A percentile compares a stretch with the other conserved stretches of the same genome.
Conservation (phyloP, 2,797 vertebrate species). For the Amniataba percoides region DNA sequence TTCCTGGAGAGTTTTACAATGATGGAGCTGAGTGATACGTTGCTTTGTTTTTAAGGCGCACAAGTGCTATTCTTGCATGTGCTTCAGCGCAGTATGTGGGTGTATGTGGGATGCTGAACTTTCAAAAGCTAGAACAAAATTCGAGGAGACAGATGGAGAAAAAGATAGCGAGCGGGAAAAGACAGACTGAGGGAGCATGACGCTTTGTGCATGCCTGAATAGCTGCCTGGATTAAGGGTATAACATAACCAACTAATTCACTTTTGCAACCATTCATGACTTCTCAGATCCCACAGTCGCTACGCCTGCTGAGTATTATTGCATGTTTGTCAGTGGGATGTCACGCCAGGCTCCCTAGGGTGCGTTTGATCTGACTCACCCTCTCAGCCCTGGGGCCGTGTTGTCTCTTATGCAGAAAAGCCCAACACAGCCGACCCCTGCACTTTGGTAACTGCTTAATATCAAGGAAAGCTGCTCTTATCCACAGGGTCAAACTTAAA, state of each 20-base stretch:
- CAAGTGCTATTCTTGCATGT: constrained; percentile 12
- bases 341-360: constrained; percentile 58
- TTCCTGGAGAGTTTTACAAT: constrained; percentile 37
- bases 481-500: constrained; percentile 39
- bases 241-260: constrained; percentile 58
- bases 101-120: constrained; percentile 11
- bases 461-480: constrained; percentile 38
- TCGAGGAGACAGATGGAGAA: constrained; percentile 35
- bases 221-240: constrained; percentile 50
- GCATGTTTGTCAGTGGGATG: constrained; percentile 68
- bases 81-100: background rate
- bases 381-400: constrained; percentile 48
- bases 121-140: constrained; percentile 23
- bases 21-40: constrained; percentile 4
- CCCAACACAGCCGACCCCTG: constrained; percentile 20
- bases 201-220: constrained; percentile 13
- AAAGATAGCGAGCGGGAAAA: constrained; percentile 10
- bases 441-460: constrained; percentile 44
- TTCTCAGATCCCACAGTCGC: constrained; percentile 44
- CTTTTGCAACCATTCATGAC: constrained; percentile 64
- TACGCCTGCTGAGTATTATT: constrained; percentile 63
- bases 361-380: constrained; percentile 75
- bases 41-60: constrained; percentile 24
- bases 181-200: constrained; percentile 30
- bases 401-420: constrained; percentile 61